Conservation (phyloP, 2,113 vertebrate genomes). For the Cnemophilus loriae region DNA sequence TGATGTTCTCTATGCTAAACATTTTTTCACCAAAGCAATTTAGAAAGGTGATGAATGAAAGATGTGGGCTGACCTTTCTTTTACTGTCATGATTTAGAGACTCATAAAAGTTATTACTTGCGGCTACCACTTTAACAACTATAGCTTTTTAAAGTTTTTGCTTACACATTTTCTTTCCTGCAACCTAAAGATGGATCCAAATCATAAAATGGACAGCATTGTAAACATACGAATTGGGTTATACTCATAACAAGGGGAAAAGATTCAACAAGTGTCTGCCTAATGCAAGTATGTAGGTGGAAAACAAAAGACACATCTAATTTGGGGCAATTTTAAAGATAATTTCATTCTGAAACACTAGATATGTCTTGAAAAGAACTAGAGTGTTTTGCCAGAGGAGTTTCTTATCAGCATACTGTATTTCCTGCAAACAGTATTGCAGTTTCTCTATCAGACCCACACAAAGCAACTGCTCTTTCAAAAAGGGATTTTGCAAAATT, state of each 20-base stretch:
- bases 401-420: not conserved
- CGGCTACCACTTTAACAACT: not conserved
- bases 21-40: not conserved
- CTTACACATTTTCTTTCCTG: not conserved
- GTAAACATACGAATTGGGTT: not conserved
- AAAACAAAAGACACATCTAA: not conserved
- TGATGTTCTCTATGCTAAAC: not conserved
- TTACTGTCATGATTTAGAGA: not conserved
- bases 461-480: not conserved
- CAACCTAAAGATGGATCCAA: not conserved
- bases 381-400: not conserved
- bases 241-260: not conserved
- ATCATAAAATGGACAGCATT: not conserved
- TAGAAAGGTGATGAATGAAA: not conserved
- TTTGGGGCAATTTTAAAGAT: not conserved
- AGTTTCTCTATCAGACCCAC: not conserved
- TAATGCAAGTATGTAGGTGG: not conserved
- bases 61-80: not conserved
- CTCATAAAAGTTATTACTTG: not conserved
- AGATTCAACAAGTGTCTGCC: not conserved
- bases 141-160: not conserved
- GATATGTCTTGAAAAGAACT: not conserved
- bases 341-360: not conserved
- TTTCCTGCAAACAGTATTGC: not conserved
- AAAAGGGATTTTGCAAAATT: not conserved